Percentiles rank a stretch among this genome's conserved stretches.
phyloP scores from a whole-genome alignment of 2,888 invertebrate genomes.

The Aethes cnicana region DNA sequence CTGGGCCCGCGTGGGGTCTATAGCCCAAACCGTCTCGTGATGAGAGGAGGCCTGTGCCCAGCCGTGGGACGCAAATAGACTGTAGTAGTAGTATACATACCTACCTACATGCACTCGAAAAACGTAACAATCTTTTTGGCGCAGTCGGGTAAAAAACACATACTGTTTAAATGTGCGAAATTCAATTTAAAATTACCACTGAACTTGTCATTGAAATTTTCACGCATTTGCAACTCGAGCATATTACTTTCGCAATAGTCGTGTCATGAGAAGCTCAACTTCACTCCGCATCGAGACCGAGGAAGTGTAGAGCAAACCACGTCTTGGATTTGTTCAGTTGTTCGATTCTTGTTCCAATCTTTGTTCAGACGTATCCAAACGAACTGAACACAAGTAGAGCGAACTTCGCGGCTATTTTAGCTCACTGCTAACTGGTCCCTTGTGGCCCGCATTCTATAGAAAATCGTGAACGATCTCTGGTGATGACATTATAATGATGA shows the following conservation, averaged over 20 bases:
- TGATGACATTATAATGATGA: conserved; percentile 36
- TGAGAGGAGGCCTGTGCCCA: too few relatives aligned
- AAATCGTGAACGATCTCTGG: conserved; percentile 38
- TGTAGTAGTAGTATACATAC: too few relatives aligned
- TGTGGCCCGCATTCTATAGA: conserved; percentile 40
- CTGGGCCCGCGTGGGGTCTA: too few relatives aligned
- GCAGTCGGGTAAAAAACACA: too few relatives aligned
- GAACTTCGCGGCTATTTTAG: conserved; percentile 44
- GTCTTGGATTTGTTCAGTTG: conserved; percentile 10
- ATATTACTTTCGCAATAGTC: conserved; percentile 2
- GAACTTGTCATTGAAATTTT: too few relatives aligned
- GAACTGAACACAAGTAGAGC: conserved; percentile 39
- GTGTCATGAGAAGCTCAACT: not conserved
- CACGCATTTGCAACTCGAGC: too few relatives aligned
- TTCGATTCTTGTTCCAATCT: conserved; percentile 31
- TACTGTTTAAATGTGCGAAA: too few relatives aligned
- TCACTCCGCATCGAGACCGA: not conserved
- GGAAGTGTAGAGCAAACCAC: conserved; percentile 10
- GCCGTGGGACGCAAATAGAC: too few relatives aligned
- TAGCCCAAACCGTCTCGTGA: too few relatives aligned
- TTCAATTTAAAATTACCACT: too few relatives aligned
- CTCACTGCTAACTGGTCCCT: conserved; percentile 39
- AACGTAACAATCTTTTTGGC: too few relatives aligned
- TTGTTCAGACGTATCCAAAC: conserved; percentile 31
- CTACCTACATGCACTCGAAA: too few relatives aligned